A percentile compares a stretch with the other conserved stretches of the same genome.
phyloP scores from a whole-genome alignment of 2,797 vertebrate species.

The Telmatherina bonti region DNA sequence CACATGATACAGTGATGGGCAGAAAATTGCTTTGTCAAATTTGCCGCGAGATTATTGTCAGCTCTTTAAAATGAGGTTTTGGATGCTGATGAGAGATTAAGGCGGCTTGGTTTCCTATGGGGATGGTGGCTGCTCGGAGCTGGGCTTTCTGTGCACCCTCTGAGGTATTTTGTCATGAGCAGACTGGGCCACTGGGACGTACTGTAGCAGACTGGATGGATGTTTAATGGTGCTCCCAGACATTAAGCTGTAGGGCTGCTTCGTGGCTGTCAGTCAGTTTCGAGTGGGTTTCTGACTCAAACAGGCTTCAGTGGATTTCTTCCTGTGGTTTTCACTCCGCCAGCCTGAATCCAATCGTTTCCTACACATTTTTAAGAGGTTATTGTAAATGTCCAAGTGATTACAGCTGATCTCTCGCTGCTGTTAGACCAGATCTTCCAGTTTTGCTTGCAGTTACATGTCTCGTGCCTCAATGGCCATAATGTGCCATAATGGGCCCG shows the following conservation, averaged over 20 bases:
- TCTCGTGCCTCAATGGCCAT: slow-evolving; percentile 36
- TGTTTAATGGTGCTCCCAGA: slow-evolving; percentile 37
- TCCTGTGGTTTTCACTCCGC: slow-evolving; percentile 32
- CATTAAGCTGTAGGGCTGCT: slow-evolving; percentile 30
- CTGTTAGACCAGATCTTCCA: slow-evolving; percentile 17
- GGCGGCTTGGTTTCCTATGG: slow-evolving; percentile 43
- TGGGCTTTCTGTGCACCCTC: slow-evolving; percentile 24
- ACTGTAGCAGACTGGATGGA: slow-evolving; percentile 22
- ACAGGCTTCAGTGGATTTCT: slow-evolving; percentile 55
- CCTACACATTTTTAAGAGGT: slow-evolving; percentile 15
- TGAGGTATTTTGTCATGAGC: slow-evolving; percentile 63
- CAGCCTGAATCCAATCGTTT: slow-evolving; percentile 27
- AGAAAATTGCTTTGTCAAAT: slow-evolving; percentile 14
- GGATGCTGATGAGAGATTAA: slow-evolving; percentile 65
- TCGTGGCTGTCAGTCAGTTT: slow-evolving; percentile 39
- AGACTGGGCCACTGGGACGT: slow-evolving; percentile 37
- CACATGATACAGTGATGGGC: slow-evolving; percentile 20
- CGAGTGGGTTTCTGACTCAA: slow-evolving; percentile 44
- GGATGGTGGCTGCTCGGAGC: slow-evolving; percentile 23
- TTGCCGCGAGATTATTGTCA: slow-evolving; percentile 32
- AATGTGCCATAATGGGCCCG: slow-evolving; percentile 53
- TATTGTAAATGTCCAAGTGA: slow-evolving; percentile 14
- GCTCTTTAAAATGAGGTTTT: slow-evolving; percentile 47
- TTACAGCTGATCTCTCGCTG: slow-evolving; percentile 4
- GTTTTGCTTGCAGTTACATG: slow-evolving; percentile 29